Base-by-base conservation (phyloP, 2,113 vertebrate genomes). In the Corydoras sp. region DNA sequence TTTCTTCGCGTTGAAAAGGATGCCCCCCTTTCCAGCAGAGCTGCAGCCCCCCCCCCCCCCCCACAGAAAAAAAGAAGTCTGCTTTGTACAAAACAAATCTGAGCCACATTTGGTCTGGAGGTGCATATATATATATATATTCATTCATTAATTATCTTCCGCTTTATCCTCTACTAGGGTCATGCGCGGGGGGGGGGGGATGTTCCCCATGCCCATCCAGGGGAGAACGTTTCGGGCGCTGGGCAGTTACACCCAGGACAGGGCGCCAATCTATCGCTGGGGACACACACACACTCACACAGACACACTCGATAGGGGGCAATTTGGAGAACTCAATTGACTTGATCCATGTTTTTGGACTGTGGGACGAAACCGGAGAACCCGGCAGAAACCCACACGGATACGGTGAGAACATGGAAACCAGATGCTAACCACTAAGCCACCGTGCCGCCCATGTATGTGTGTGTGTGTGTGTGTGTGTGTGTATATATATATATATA, bases 71-170 rank as follows among this genome's bases (percentile, higher is more conserved):
- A 48, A 65, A 73, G 64, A 71, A 10, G 62, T 51, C 48, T 50
- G 31, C 48, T 71, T 71, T 78, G 58, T 62, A 13, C 15, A 58
- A 71, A 73, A 58, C 51, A 71, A 70, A 72, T 68, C 64, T 68
- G 49, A 32, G 71, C n/a, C 56, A 67, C 50, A 69, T 64, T 69
- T 62, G 35, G 49, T 29, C 29, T 43, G 5, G 60, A 12, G 7
- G 49, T 50, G n/a, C 49, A 24, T 24, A 24, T 24, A 24, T 24
- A 24, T 24, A 24, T 24, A 24, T 24, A 24, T 24, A n/a, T n/a
- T n/a, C n/a, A n/a, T n/a, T n/a, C n/a, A n/a, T n/a, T n/a, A n/a
- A n/a, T n/a, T n/a, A n/a, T n/a, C n/a, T n/a, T n/a, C n/a, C n/a
- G n/a, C n/a, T n/a, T n/a, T n/a, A n/a, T n/a, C n/a, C n/a, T n/a